These are phyloP conservation scores for Lasiommata megera DNA, from an alignment of 2,888 invertebrate species.

Conservation along the genomic window DNA sequence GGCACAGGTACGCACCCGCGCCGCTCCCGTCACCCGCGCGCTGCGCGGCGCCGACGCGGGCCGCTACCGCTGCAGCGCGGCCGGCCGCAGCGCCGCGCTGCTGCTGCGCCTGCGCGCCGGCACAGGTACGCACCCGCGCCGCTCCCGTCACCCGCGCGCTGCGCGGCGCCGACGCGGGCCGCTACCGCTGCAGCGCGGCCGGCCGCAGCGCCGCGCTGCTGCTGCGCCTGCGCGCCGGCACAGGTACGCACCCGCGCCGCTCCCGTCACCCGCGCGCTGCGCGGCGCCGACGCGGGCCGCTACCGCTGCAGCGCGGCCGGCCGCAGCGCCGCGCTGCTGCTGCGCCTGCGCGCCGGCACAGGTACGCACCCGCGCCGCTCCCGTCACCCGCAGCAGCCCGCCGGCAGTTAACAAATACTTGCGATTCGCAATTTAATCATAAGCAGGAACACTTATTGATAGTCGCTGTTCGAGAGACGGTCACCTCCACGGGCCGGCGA, in stretches of 20 bases:
- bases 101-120: constrained; percentile 26
- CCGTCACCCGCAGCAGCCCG: too few relatives aligned
- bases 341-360: too few relatives aligned
- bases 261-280: too few relatives aligned
- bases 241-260: neutral
- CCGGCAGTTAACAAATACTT: too few relatives aligned
- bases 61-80: constrained; percentile 81
- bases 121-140: constrained; percentile 54
- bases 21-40: constrained; percentile 83
- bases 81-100: constrained; percentile 22
- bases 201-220: constrained; percentile 23
- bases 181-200: constrained; percentile 81
- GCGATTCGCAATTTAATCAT: too few relatives aligned
- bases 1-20: constrained; percentile 38
- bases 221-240: constrained; percentile 26
- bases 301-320: too few relatives aligned
- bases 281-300: too few relatives aligned
- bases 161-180: constrained; percentile 59
- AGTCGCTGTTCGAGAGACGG: too few relatives aligned
- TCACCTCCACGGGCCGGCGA: too few relatives aligned
- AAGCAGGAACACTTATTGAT: too few relatives aligned
- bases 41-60: constrained; percentile 65
- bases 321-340: too few relatives aligned
- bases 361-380: too few relatives aligned
- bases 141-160: constrained; percentile 82